Evolutionary conservation across 2,888 invertebrate species (phyloP), one percentile per base, ranked within the genome.

Genomic region (Heliothis peltigera): DNA sequence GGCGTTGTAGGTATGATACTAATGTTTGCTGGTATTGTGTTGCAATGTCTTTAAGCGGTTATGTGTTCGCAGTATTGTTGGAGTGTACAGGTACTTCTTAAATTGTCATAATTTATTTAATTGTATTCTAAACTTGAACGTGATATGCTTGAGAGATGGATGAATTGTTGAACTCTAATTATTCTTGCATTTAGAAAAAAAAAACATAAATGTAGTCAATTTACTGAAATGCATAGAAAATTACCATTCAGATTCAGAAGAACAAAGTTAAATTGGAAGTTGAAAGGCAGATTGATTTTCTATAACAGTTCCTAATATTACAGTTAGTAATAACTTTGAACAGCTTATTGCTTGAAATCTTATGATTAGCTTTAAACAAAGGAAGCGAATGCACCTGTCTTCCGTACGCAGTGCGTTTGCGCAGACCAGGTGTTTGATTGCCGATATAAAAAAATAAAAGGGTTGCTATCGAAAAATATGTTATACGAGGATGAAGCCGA

Each of bases 381-480:
- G 80, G 80, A 79, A 79, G 75, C 64, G 57, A 65, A 57, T 65
- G 76, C 86, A 86, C 84, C 86, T 86, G 86, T 76, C 83, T 72
- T 76, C 80, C 70, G 76, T 79, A 64, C 66, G 79, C 75, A 70
- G 70, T 78, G 65, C 70, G 65, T 57, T 47, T 57, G 73, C 69
- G 56, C 77, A 57, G 19, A 43, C 52, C 70, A 63, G 60, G 63
- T 64, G 65, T 74, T 51, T 62, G 54, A 68, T 64, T 53, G 47
- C 53, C 49, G 21, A 46, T 8, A 15, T 47, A 52, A 58, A 62
- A 69, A 69, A 79, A 61, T n/a, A 54, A 61, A 74, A 69, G 56
- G 71, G 59, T 68, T 64, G 22, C 35, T 17, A 10, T 28, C 46
- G 18, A 57, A 75, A 68, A 25, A 51, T 54, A 63, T 48, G 51